These are phyloP conservation scores for Wasmannia auropunctata DNA, from an alignment of 1,140 invertebrate genomes.

Conservation along the genomic window DNA sequence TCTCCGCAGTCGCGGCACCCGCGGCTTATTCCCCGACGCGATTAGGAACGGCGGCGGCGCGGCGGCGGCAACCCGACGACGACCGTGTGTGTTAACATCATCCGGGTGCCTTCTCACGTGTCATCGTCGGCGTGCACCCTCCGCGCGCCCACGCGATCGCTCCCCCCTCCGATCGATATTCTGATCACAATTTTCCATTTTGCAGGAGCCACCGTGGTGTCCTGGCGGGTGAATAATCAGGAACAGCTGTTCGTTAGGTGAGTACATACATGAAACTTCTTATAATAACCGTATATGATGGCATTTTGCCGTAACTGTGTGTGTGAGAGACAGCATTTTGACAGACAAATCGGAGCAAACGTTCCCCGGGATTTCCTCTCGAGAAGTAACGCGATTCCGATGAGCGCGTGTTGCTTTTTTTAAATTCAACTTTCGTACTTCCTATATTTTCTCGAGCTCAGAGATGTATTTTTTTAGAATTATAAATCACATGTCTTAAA, in stretches of 20 bases:
- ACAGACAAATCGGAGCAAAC: neutral
- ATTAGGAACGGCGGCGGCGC: neutral
- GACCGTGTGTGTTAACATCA: neutral
- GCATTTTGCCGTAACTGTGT: no score
- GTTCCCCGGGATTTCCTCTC: neutral
- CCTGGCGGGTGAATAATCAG: slow-evolving; percentile 97
- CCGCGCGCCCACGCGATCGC: neutral
- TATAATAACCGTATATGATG: neutral
- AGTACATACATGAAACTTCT: slow-evolving; percentile 75
- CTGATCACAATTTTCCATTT: slow-evolving; percentile 75
- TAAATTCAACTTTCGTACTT: neutral
- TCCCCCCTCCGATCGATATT: neutral
- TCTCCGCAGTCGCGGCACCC: neutral
- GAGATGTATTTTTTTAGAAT: neutral
- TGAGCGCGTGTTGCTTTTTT: neutral
- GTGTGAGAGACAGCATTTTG: neutral
- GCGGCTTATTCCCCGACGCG: neutral
- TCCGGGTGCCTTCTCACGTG: slow-evolving; percentile 3
- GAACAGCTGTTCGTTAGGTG: slow-evolving; percentile 97
- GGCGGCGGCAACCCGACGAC: no score
- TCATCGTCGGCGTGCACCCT: neutral
- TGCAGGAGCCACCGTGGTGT: slow-evolving; percentile 96
- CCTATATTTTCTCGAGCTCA: neutral
- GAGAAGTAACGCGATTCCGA: neutral
- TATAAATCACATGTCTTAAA: neutral